phyloP scores from a whole-genome alignment of 2,113 vertebrate species.

The Plestiodon gilberti region DNA sequence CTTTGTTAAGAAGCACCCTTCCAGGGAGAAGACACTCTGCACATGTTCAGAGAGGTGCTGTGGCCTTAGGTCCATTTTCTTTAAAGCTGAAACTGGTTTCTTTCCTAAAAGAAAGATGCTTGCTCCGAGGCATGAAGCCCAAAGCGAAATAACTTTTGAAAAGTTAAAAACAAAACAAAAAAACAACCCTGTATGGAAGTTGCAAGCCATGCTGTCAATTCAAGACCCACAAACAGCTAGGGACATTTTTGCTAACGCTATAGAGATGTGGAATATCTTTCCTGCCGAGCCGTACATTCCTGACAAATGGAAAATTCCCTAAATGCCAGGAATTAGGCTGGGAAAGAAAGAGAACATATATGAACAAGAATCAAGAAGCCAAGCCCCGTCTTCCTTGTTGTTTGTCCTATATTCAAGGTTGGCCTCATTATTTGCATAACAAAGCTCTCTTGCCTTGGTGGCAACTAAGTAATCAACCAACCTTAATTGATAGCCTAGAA shows the following conservation, averaged over 20 bases:
- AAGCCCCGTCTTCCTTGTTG: background rate
- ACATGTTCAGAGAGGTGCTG: background rate
- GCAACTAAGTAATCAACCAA: background rate
- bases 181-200: background rate
- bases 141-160: too few relatives aligned
- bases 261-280: background rate
- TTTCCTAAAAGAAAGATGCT: background rate
- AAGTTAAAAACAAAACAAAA: background rate
- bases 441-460: background rate
- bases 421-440: background rate
- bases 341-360: background rate
- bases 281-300: background rate
- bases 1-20: too few relatives aligned
- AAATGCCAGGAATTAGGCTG: background rate
- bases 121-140: background rate
- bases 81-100: background rate
- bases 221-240: background rate
- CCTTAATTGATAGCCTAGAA: background rate
- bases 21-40: background rate
- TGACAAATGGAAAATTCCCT: background rate
- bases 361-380: background rate
- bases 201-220: background rate
- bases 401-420: too few relatives aligned
- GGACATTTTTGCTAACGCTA: background rate
- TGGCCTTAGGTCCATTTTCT: background rate